phyloP scores from a whole-genome alignment of 2,113 vertebrate species.

The Ceratotherium simum region DNA sequence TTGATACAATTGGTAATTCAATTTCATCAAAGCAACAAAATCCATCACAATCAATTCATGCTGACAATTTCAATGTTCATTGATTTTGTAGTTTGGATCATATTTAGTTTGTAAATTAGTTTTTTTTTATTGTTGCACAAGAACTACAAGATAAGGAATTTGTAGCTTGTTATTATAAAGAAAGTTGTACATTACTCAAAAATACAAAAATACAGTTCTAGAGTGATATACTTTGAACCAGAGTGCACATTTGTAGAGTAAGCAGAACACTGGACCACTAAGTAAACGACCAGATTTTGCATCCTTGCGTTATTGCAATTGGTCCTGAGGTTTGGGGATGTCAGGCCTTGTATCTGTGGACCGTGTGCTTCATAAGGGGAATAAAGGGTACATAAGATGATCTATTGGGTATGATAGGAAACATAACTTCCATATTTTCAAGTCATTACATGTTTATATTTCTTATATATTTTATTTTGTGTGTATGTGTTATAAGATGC shows the following conservation, averaged over 20 bases:
- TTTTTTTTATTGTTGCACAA: background rate
- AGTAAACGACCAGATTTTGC: background rate
- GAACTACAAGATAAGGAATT: background rate
- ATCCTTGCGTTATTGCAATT: background rate
- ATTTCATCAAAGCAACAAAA: constrained; percentile 2
- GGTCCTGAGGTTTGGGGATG: background rate
- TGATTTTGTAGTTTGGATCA: background rate
- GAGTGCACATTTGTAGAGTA: background rate
- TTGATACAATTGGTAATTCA: background rate
- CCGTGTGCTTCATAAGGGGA: background rate
- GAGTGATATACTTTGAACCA: background rate
- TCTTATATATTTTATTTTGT: background rate
- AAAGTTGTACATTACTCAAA: background rate
- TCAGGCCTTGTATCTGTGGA: background rate
- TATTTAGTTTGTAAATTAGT: background rate
- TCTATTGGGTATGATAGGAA: background rate
- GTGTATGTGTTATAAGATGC: background rate
- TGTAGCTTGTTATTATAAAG: background rate
- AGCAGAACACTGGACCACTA: background rate
- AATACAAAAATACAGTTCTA: background rate
- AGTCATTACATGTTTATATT: background rate
- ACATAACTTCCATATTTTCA: background rate
- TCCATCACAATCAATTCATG: background rate
- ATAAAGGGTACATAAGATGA: background rate
- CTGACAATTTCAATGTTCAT: background rate